Base-by-base conservation (phyloP, 2,113 vertebrate genomes). In the Mohoua ochrocephala region DNA sequence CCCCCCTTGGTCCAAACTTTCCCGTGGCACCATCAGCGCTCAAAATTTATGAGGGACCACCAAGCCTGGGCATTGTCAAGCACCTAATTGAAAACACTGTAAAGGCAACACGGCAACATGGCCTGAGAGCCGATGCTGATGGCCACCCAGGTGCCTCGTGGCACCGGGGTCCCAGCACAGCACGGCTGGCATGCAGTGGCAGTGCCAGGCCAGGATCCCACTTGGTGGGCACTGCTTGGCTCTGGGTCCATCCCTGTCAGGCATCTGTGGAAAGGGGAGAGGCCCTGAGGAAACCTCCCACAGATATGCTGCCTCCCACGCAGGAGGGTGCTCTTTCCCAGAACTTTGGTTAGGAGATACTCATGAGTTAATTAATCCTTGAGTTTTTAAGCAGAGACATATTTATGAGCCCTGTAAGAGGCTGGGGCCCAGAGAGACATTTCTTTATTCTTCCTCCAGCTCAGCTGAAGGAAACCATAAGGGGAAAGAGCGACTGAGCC, bases 391-490 rank as follows among this genome's bases (percentile, higher is more conserved):
- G 96, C 94, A 95, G 91, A 96, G 96, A 95, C 96, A 96, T 93
- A 97, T 97, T 97, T 96, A 97, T 97, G 96, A 97, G 92, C 86
- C 97, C 91, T 97, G 93, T 90, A 94, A 97, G 97, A 94, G 94
- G 91, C 95, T 95, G 95, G 91, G 96, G 95, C 96, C 96, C 53
- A 30, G 91, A 96, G 91, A 97, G 94, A 97, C 84, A 33, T 96
- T 95, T 93, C 95, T 97, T 97, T 97, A 95, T 97, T 97, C 96
- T 97, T 96, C 54, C 95, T 97, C 96, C 97, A 97, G 96, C 96
- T 86, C 94, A 95, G 96, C 95, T 97, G 97, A 97, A 97, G 96
- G 95, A 97, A 97, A 97, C 96, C 97, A 97, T 96, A 97, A 97
- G 96, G 96, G 85, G 84, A 89, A 92, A 76, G 95, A 96, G 77